Percentiles rank a stretch among this genome's conserved stretches.
Conservation (phyloP, 1,140 invertebrate genomes). For the Coenobita brevimanus region DNA sequence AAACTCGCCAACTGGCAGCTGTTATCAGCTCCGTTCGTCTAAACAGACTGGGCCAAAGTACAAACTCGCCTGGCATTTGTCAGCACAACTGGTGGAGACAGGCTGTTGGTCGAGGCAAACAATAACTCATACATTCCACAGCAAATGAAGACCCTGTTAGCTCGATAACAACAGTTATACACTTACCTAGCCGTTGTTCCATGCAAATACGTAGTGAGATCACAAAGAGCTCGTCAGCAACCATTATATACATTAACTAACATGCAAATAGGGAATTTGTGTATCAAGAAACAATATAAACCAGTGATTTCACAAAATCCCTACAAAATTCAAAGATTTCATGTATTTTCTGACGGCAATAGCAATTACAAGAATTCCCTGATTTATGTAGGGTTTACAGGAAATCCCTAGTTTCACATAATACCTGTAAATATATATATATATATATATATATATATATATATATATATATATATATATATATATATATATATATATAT, state of each 20-base stretch:
- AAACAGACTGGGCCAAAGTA: too few species aligned
- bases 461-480: too few species aligned
- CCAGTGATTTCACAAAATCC: slow-evolving; percentile 7
- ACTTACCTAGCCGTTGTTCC: background rate
- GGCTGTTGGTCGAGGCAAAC: too few species aligned
- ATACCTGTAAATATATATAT: too few species aligned
- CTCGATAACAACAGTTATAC: background rate
- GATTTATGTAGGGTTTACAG: background rate
- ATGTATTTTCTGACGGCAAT: slow-evolving; percentile 13
- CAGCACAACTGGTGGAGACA: too few species aligned
- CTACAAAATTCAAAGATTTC: background rate
- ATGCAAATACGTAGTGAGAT: too few species aligned
- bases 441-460: too few species aligned
- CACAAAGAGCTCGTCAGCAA: background rate
- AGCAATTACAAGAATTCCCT: background rate
- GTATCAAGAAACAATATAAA: background rate
- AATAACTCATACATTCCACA: too few species aligned
- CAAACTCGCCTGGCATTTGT: background rate
- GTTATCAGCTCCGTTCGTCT: background rate
- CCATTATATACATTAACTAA: background rate
- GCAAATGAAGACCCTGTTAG: background rate
- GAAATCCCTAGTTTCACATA: too few species aligned
- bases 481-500: too few species aligned
- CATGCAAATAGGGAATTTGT: slow-evolving; percentile 12
- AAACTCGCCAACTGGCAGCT: background rate